Evolutionary conservation across 2,113 vertebrate genomes (phyloP), one percentile per base, ranked within the genome.

Genomic region (Urocitellus parryii): DNA sequence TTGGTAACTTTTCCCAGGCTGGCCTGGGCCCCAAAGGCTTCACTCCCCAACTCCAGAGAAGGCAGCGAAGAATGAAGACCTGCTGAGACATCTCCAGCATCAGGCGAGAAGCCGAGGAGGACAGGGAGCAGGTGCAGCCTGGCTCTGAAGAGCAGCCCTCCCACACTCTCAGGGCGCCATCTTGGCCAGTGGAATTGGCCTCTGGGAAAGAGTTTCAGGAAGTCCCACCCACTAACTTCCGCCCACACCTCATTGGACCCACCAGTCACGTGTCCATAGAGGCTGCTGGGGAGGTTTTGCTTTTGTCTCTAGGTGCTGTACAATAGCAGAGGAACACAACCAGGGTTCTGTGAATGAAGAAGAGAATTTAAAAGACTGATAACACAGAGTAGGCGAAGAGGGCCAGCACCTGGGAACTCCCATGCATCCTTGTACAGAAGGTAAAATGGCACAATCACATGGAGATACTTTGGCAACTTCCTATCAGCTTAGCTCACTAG

Each of bases 261-360:
- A 18, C 24, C 17, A 12, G 34, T 34, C 37, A 12, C 0, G 4
- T 12, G 20, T 5, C 4, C 24, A 4, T 14, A 22, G 37, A 8
- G 5, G n/a, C 56, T 67, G 4, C 89, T 45, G 29, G 10, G 34
- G 48, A 39, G 39, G 10, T 18, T 70, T 29, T 17, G 5, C 6
- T 27, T 32, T 25, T 4, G 61, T 20, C 22, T 67, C 81, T 58
- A 5, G 17, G 29, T 22, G 27, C 10, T 25, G 5, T 22, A 13
- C 17, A 8, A 51, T 16, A 14, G 45, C 61, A 22, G 4, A 42
- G 22, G 58, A 34, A 48, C 4, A 11, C 39, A 67, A 32, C n/a
- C 8, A 37, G 32, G 5, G 5, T 9, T 87, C n/a, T n/a, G 1
- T 1, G 45, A 56, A 10, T 22, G 79, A 91, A 34, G 53, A 10